phyloP scores from a whole-genome alignment of 2,888 invertebrate species.

The Dasypolia templi region DNA sequence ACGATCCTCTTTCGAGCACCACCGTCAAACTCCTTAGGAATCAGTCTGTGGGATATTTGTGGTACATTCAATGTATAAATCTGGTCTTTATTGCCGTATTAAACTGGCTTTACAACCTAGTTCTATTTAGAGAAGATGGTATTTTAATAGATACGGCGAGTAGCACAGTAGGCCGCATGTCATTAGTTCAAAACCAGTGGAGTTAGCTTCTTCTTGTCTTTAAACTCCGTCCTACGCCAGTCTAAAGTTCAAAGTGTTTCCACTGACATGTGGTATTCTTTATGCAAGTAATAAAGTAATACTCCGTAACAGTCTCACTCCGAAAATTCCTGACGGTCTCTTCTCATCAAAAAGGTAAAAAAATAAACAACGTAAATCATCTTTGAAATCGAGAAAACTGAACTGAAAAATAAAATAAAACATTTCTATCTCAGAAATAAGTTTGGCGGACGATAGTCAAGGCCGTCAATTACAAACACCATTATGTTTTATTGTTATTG shows the following conservation, averaged over 20 bases:
- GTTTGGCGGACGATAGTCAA: not conserved
- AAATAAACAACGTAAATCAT: not conserved
- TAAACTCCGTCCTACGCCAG: not conserved
- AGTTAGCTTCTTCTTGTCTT: not conserved
- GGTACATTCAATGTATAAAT: constrained; percentile 2
- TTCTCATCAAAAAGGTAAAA: too few relatives aligned
- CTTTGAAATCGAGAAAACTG: not conserved
- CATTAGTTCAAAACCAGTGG: not conserved
- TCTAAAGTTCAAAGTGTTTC: too few relatives aligned
- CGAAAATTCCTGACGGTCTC: too few relatives aligned
- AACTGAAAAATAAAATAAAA: not conserved
- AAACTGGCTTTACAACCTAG: not conserved
- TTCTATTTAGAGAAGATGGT: not conserved
- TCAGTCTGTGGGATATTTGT: constrained; percentile 8
- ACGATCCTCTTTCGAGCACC: constrained; percentile 4
- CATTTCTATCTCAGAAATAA: not conserved
- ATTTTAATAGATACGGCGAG: not conserved
- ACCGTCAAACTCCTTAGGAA: not conserved
- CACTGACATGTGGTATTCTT: too few relatives aligned
- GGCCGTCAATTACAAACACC: not conserved
- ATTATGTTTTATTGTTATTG: not conserved
- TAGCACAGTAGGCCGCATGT: not conserved
- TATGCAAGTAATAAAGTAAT: too few relatives aligned
- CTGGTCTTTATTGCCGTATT: not conserved
- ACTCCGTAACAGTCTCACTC: not conserved